These are phyloP conservation scores for Taxidea taxus DNA, from an alignment of 2,113 vertebrate genomes.

Conservation along the genomic window DNA sequence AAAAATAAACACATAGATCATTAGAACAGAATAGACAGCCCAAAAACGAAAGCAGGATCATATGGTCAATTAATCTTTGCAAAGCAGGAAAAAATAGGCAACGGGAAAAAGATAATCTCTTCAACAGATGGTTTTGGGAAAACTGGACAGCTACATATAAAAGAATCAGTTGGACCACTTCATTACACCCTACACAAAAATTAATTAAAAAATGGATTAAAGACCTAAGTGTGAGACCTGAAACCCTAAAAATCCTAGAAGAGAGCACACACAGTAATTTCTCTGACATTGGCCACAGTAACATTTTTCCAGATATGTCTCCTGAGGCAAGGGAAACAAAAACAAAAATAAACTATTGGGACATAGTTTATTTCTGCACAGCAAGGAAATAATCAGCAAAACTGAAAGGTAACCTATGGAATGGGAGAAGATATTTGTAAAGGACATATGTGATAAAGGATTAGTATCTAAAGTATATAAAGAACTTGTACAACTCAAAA, in stretches of 20 bases:
- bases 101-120: not conserved
- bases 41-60: not conserved
- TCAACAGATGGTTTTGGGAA: not conserved
- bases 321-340: not conserved
- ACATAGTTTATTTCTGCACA: not conserved
- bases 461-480: not conserved
- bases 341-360: not conserved
- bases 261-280: not conserved
- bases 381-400: not conserved
- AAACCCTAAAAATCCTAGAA: not conserved
- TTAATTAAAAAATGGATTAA: not conserved
- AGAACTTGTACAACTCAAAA: not conserved
- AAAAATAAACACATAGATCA: not conserved
- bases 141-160: not conserved
- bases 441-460: not conserved
- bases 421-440: not conserved
- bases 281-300: not conserved
- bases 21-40: not conserved
- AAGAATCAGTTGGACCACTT: not conserved
- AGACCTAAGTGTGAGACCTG: not conserved
- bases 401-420: not conserved
- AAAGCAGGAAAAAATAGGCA: not conserved
- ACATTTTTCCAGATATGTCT: not conserved
- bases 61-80: not conserved
- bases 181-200: not conserved